Conservation (phyloP, 2,113 vertebrate genomes). For the Zosterops pallidus region DNA sequence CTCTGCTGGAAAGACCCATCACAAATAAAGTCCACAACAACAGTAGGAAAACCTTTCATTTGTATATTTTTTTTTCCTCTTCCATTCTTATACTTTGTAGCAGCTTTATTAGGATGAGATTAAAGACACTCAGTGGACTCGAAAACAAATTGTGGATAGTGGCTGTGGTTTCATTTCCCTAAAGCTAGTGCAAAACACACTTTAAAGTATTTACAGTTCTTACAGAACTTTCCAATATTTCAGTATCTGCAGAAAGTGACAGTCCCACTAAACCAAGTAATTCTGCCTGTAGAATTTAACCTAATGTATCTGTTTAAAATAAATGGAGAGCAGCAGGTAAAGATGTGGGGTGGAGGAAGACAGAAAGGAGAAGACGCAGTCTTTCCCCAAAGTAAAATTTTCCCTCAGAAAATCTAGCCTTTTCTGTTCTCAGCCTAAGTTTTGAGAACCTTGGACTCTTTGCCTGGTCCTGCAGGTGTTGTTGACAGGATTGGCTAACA, state of each 20-base stretch:
- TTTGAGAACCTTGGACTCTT: not conserved
- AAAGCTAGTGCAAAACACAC: not conserved
- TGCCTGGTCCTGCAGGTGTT: not conserved
- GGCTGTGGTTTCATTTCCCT: not conserved
- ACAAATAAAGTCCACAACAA: not conserved
- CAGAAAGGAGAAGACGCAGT: not conserved
- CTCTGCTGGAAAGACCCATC: not conserved
- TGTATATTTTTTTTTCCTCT: not conserved
- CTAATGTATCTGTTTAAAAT: not conserved
- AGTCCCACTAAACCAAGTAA: not conserved
- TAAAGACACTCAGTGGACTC: not conserved
- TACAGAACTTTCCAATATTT: not conserved
- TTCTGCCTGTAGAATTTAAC: not conserved
- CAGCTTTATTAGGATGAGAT: not conserved
- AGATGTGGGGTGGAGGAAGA: fast-evolving
- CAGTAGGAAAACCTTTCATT: not conserved
- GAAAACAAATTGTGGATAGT: not conserved
- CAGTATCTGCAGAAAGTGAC: not conserved
- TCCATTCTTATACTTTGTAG: not conserved
- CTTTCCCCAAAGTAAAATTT: not conserved
- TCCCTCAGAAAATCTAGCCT: not conserved
- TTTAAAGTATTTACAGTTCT: not conserved
- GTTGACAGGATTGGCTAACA: slow-evolving; percentile 21
- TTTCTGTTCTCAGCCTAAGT: not conserved
- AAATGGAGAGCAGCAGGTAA: not conserved